A percentile compares a stretch with the other conserved stretches of the same genome.
Conservation (phyloP, 2,888 invertebrate species). For the Platycnemis pennipes region DNA sequence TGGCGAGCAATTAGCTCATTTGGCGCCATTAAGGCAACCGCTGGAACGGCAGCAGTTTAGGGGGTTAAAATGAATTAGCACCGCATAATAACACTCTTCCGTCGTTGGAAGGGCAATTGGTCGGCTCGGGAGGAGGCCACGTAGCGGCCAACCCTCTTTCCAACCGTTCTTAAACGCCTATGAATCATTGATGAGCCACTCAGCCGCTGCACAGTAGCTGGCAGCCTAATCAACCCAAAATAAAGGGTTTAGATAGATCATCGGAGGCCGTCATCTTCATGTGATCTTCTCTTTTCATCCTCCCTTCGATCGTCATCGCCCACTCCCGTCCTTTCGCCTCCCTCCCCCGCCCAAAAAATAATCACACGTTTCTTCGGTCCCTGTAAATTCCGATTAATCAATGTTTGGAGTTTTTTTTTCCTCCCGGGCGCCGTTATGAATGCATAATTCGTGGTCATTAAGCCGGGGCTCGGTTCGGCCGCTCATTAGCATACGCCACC, state of each 20-base stretch:
- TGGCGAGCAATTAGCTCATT: constrained; percentile 17
- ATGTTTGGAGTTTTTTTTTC: constrained; percentile 47
- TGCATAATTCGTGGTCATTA: constrained; percentile 59
- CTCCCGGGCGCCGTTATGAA: constrained; percentile 54
- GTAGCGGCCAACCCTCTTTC: not conserved
- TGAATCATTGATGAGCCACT: constrained; percentile 63
- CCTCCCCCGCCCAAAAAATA: constrained; percentile 33
- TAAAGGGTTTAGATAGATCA: constrained; percentile 48
- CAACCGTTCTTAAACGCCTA: constrained; percentile 30
- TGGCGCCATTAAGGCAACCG: constrained; percentile 41
- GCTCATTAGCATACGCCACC: constrained; percentile 65
- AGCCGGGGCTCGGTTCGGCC: constrained; percentile 37
- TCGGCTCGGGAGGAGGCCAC: not conserved
- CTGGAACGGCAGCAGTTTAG: constrained; percentile 14
- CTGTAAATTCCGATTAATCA: constrained; percentile 62
- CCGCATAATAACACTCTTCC: not conserved
- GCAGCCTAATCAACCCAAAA: constrained; percentile 64
- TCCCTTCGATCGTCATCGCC: not conserved
- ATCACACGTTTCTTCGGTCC: constrained; percentile 61
- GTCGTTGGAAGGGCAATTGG: not conserved
- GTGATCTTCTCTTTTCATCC: not conserved
- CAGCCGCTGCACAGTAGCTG: constrained; percentile 59
- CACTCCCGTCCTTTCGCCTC: not conserved
- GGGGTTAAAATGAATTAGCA: constrained; percentile 36
- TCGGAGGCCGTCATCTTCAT: constrained; percentile 43